Percentiles rank a stretch among this genome's conserved stretches.
Conservation (phyloP, 2,113 vertebrate species). For the Isichthys henryi region DNA sequence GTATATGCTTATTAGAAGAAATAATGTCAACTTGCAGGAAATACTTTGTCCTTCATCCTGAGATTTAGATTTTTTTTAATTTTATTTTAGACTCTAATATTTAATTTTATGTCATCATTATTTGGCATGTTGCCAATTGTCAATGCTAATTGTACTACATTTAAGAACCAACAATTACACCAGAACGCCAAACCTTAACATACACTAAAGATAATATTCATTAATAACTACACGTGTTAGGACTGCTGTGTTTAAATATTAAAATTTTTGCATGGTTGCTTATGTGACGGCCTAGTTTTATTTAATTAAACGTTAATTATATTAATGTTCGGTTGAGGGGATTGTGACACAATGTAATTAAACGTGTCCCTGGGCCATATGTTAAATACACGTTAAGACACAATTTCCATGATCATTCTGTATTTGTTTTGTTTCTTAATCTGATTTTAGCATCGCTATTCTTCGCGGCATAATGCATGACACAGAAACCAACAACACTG, state of each 20-base stretch:
- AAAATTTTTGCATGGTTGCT: background rate
- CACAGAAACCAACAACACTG: background rate
- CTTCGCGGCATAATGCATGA: background rate
- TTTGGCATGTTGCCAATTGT: background rate
- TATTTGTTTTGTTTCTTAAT: slow-evolving; percentile 6
- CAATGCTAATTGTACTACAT: background rate
- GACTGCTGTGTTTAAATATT: background rate
- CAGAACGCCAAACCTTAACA: background rate
- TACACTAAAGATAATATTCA: background rate
- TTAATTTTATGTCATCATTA: background rate
- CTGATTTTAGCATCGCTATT: background rate
- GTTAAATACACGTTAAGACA: background rate
- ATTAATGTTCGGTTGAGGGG: background rate
- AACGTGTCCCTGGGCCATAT: background rate
- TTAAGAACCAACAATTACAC: background rate
- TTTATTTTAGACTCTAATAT: background rate
- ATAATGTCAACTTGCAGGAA: background rate
- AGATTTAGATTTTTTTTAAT: background rate
- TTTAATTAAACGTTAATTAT: background rate
- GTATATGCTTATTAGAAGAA: background rate
- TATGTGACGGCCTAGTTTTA: background rate
- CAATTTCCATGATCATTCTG: background rate
- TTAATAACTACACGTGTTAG: background rate
- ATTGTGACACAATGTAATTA: background rate
- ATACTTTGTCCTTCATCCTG: background rate